Evolutionary conservation across 2,888 invertebrate species (phyloP).

Genomic region (Lepidonotus clava): DNA sequence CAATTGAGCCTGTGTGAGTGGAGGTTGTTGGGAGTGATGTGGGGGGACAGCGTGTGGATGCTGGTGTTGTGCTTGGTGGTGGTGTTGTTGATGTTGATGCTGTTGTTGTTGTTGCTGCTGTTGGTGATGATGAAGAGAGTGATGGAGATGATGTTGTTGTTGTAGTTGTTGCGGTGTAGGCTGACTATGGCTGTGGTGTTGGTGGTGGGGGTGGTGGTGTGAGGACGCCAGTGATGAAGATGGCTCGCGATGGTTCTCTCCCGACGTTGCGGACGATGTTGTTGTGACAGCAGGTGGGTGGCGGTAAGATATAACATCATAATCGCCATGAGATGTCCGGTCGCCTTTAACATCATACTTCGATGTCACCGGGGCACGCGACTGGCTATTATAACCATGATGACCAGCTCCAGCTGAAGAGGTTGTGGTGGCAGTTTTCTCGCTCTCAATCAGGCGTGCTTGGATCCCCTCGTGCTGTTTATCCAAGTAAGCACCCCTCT

Average conservation of each 20-base stretch:
- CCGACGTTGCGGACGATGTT: not conserved
- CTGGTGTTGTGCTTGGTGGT: not conserved
- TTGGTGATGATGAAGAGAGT: not conserved
- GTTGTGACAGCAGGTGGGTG: not conserved
- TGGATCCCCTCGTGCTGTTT: conserved; percentile 55
- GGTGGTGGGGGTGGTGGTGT: not conserved
- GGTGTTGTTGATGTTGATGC: not conserved
- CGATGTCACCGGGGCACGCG: not conserved
- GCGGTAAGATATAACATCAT: not conserved
- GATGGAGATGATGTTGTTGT: conserved; percentile 26
- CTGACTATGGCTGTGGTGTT: not conserved
- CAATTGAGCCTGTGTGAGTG: not conserved
- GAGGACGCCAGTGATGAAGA: not conserved
- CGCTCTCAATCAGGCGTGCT: conserved; percentile 52
- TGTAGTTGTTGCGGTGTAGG: not conserved
- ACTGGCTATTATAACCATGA: not conserved
- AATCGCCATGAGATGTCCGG: not conserved
- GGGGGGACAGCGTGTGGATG: not conserved
- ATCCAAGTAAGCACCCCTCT: conserved; percentile 5
- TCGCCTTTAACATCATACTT: conserved; percentile 11
- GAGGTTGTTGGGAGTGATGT: conserved; percentile 32
- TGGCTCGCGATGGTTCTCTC: not conserved
- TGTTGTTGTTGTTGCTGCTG: not conserved
- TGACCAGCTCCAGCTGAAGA: not conserved
- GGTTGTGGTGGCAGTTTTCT: not conserved